Conservation (phyloP, 1,140 invertebrate genomes). For the Musca vetustissima region DNA sequence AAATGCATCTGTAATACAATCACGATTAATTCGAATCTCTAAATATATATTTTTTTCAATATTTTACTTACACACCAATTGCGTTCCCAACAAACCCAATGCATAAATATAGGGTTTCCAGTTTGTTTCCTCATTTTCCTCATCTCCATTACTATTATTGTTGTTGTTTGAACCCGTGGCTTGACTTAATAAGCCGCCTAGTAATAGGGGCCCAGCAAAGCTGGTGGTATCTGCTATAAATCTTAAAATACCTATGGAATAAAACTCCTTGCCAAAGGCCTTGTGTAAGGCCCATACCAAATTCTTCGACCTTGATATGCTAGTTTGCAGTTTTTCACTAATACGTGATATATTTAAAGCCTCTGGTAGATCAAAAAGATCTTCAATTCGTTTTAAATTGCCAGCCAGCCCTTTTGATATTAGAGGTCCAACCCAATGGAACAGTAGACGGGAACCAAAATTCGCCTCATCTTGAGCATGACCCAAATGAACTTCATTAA, state of each 20-base stretch:
- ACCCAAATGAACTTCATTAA: constrained; percentile 67
- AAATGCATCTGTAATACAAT: constrained; percentile 63
- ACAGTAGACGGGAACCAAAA: constrained; percentile 74
- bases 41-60: constrained; percentile 10
- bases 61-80: constrained; percentile 63
- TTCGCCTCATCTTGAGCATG: constrained; percentile 77
- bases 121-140: constrained; percentile 52
- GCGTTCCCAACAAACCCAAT: constrained; percentile 66
- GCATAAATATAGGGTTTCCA: constrained; percentile 72
- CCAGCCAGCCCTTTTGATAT: constrained; percentile 79
- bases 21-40: neutral
- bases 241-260: constrained; percentile 84
- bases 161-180: constrained; percentile 43
- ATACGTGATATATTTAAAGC: constrained; percentile 42
- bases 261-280: constrained; percentile 86
- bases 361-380: constrained; percentile 82
- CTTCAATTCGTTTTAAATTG: constrained; percentile 72
- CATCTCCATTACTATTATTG: too few relatives aligned
- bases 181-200: constrained; percentile 57
- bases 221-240: constrained; percentile 78
- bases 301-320: constrained; percentile 52
- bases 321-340: constrained; percentile 42
- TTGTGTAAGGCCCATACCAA: constrained; percentile 75
- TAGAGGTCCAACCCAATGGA: constrained; percentile 86
- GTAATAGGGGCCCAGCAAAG: constrained; percentile 86